Percentiles rank a stretch among this genome's conserved stretches.
These are phyloP conservation scores for Cichladusa arquata DNA, from an alignment of 2,113 vertebrate genomes.

Conservation along the genomic window DNA sequence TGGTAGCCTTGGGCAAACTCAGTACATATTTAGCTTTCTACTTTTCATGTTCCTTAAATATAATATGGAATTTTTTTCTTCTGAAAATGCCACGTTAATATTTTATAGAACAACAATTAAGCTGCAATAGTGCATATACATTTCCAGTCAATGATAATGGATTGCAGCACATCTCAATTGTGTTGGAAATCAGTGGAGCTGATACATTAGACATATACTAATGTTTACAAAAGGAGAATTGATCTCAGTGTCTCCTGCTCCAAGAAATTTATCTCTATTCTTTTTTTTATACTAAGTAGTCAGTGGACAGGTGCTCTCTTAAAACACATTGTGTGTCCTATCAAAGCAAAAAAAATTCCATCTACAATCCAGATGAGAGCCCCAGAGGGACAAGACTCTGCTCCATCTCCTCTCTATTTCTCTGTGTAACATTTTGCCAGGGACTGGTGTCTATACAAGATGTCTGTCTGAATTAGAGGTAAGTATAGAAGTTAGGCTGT, in stretches of 20 bases:
- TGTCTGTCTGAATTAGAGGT: background rate
- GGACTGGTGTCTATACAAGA: background rate
- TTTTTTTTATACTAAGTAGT: background rate
- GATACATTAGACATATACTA: background rate
- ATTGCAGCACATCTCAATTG: background rate
- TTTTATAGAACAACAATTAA: background rate
- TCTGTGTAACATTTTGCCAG: background rate
- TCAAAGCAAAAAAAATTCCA: background rate
- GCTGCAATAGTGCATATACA: background rate
- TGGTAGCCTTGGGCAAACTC: background rate
- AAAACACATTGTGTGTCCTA: background rate
- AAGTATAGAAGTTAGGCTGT: background rate
- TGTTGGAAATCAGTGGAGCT: background rate
- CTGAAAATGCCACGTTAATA: background rate
- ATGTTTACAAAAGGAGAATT: background rate
- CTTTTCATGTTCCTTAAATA: background rate
- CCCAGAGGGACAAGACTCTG: background rate
- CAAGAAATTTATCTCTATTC: background rate
- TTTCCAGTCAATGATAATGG: background rate
- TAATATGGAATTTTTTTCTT: background rate
- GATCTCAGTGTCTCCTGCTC: background rate
- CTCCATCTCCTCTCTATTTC: background rate
- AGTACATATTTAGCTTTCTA: background rate
- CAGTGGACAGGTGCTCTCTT: background rate
- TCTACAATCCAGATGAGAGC: background rate